Conservation (phyloP, 2,888 invertebrate species). For the Pherbina coryleti region DNA sequence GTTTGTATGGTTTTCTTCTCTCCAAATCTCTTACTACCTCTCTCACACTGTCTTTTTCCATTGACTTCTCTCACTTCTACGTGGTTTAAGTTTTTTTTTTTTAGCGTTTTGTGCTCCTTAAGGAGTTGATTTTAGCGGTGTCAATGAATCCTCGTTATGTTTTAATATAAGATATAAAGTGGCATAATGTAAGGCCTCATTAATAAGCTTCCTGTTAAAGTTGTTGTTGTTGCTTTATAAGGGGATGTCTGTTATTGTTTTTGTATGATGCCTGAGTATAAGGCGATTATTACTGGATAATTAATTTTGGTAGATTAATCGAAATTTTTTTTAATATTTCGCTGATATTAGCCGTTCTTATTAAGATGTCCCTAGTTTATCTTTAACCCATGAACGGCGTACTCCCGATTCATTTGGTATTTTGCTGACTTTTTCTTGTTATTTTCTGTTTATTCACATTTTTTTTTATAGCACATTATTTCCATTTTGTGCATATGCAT, state of each 20-base stretch:
- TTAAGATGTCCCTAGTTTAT: too few relatives aligned
- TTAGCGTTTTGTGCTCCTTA: background rate
- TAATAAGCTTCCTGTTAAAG: conserved; percentile 58
- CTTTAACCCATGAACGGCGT: too few relatives aligned
- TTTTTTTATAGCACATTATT: too few relatives aligned
- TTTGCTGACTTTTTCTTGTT: too few relatives aligned
- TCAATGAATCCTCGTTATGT: conserved; percentile 57
- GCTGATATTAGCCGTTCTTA: too few relatives aligned
- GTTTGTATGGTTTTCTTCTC: background rate
- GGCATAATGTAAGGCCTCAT: conserved; percentile 66
- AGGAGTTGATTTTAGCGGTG: conserved; percentile 45
- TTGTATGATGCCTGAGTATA: too few relatives aligned
- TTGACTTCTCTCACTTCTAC: background rate
- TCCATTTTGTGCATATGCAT: too few relatives aligned
- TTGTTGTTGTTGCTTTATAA: conserved; percentile 13
- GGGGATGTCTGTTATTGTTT: background rate
- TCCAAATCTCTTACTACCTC: background rate
- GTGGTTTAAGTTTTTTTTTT: background rate
- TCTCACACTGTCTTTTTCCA: background rate
- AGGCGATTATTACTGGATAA: too few relatives aligned
- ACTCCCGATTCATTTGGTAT: too few relatives aligned
- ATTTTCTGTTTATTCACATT: too few relatives aligned
- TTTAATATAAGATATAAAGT: conserved; percentile 61
- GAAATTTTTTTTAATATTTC: too few relatives aligned
- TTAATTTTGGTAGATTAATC: too few relatives aligned